A percentile compares a stretch with the other conserved stretches of the same genome.
These are phyloP conservation scores for Oxygymnocypris stewartii DNA, from an alignment of 2,113 vertebrate genomes.

Conservation along the genomic window DNA sequence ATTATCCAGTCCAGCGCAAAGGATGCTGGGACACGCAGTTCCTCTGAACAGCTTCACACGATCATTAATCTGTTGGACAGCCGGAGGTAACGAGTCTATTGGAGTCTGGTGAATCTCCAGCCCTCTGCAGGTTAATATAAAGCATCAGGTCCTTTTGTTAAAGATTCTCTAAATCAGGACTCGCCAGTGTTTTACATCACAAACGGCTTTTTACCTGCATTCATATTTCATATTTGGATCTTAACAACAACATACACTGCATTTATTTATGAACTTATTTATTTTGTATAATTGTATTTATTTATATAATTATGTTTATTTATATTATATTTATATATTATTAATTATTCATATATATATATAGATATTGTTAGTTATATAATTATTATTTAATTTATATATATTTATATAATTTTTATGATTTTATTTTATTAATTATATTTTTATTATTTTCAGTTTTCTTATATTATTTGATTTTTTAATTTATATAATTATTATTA, in stretches of 20 bases:
- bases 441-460: no score
- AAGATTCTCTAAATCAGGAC: neutral
- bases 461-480: no score
- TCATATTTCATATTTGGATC: neutral
- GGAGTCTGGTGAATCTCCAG: neutral
- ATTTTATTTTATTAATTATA: no score
- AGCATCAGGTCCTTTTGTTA: neutral
- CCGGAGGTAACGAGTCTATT: no score
- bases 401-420: no score
- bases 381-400: no score
- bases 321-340: no score
- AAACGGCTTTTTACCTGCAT: neutral
- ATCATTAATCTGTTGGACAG: neutral
- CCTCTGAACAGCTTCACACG: neutral
- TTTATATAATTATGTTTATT: no score
- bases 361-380: no score
- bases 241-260: neutral
- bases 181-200: neutral
- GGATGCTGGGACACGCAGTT: conserved; percentile 8
- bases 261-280: neutral
- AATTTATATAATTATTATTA: no score
- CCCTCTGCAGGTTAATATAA: neutral
- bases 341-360: no score
- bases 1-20: conserved; percentile 45
- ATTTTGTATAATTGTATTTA: neutral